Conservation (phyloP, 2,113 vertebrate genomes). For the Bucco capensis region DNA sequence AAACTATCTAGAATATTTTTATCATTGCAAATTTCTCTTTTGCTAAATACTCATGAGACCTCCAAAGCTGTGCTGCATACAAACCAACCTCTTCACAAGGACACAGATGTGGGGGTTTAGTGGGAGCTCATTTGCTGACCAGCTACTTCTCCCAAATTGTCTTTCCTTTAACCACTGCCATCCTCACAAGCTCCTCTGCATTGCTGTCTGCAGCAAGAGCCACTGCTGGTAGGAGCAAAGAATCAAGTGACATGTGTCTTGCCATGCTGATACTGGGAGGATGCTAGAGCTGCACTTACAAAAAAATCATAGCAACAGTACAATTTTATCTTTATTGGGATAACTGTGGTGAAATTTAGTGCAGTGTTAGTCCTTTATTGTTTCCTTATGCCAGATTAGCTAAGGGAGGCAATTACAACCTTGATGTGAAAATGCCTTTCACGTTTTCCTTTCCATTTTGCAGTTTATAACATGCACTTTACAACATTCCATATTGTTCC, state of each 20-base stretch:
- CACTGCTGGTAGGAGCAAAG: constrained; percentile 32
- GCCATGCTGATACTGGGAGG: constrained; percentile 36
- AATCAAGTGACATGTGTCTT: constrained; percentile 66
- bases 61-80: not conserved
- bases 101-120: not conserved
- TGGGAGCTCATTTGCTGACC: constrained; percentile 19
- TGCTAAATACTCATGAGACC: constrained; percentile 29
- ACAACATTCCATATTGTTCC: constrained; percentile 66
- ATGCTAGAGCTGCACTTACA: constrained; percentile 40
- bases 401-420: constrained; percentile 71
- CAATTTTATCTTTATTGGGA: constrained; percentile 74
- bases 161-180: constrained; percentile 26
- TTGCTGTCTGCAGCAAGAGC: constrained; percentile 44
- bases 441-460: constrained; percentile 70
- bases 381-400: constrained; percentile 67
- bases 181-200: constrained; percentile 11
- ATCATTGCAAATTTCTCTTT: constrained; percentile 25
- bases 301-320: constrained; percentile 66
- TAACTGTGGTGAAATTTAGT: constrained; percentile 68
- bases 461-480: constrained; percentile 60
- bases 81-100: constrained; percentile 16
- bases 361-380: constrained; percentile 52
- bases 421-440: constrained; percentile 62
- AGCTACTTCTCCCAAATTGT: constrained; percentile 32
- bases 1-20: constrained; percentile 5